Conservation (phyloP, 2,888 invertebrate genomes). For the Drosophila colorata region DNA sequence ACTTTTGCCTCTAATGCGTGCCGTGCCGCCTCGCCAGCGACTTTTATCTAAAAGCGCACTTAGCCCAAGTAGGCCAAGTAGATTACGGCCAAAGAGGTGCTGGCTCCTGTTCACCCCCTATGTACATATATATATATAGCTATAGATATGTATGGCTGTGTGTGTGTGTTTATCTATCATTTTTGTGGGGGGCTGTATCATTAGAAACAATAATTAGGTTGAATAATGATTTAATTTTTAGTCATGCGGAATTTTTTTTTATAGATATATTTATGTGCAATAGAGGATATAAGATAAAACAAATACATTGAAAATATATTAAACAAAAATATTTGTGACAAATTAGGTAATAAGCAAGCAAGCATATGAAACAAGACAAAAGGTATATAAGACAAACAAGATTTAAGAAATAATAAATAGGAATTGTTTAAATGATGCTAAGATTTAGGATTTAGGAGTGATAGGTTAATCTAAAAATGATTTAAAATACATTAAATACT, state of each 20-base stretch:
- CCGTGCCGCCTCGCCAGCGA: conserved; percentile 67
- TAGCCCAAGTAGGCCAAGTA: conserved; percentile 80
- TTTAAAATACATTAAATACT: too few relatives aligned
- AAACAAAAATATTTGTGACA: not conserved
- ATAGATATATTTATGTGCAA: not conserved
- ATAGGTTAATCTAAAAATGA: too few relatives aligned
- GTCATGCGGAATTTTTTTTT: not conserved
- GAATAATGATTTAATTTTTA: conserved; percentile 24
- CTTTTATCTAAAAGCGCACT: conserved; percentile 81
- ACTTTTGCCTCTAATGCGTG: conserved; percentile 58
- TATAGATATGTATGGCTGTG: conserved; percentile 1
- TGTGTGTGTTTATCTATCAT: conserved; percentile 9
- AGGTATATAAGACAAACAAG: too few relatives aligned
- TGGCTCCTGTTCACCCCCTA: conserved; percentile 36
- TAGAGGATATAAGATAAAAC: not conserved
- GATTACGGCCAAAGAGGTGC: conserved; percentile 69
- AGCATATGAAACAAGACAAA: not conserved
- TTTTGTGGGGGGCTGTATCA: conserved; percentile 4
- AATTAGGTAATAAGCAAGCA: not conserved
- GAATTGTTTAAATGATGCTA: too few relatives aligned
- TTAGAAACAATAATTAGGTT: conserved; percentile 36
- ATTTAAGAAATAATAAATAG: too few relatives aligned
- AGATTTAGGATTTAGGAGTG: too few relatives aligned
- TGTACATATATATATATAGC: conserved; percentile 14
- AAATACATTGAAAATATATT: not conserved